Conservation (phyloP, 2,888 invertebrate genomes). For the Oligia latruncula region DNA sequence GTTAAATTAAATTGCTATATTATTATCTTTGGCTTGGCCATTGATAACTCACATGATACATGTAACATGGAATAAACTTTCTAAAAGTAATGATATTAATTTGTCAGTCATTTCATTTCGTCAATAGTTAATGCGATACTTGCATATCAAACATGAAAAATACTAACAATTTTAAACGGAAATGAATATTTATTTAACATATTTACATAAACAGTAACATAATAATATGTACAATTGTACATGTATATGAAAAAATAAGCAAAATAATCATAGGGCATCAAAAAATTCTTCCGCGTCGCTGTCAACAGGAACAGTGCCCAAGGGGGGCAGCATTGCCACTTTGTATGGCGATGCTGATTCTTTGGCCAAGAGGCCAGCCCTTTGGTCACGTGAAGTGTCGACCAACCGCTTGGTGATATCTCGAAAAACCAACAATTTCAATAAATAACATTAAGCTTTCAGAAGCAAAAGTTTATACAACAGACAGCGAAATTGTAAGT, state of each 20-base stretch:
- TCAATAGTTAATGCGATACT: background rate
- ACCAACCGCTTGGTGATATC: too few relatives aligned
- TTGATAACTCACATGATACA: conserved; percentile 13
- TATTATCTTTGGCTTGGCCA: conserved; percentile 16
- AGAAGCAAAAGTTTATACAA: background rate
- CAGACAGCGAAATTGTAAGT: background rate
- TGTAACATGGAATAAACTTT: conserved; percentile 4
- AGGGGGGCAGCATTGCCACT: too few relatives aligned
- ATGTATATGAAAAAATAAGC: too few relatives aligned
- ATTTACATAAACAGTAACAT: too few relatives aligned
- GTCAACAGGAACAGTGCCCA: too few relatives aligned
- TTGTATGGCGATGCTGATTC: too few relatives aligned
- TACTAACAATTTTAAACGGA: background rate
- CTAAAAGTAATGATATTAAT: background rate
- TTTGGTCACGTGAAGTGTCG: too few relatives aligned
- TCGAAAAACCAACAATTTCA: background rate
- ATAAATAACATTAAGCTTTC: background rate
- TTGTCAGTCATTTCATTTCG: conserved; percentile 1
- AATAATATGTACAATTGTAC: too few relatives aligned
- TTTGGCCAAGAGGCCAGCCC: too few relatives aligned
- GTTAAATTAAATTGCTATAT: conserved; percentile 4
- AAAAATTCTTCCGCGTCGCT: too few relatives aligned
- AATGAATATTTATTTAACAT: too few relatives aligned
- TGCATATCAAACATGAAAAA: background rate
- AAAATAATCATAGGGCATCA: too few relatives aligned